A percentile compares a stretch with the other conserved stretches of the same genome.
These are phyloP conservation scores for Simalia tracyae DNA, from an alignment of 2,797 vertebrate species.

Conservation along the genomic window DNA sequence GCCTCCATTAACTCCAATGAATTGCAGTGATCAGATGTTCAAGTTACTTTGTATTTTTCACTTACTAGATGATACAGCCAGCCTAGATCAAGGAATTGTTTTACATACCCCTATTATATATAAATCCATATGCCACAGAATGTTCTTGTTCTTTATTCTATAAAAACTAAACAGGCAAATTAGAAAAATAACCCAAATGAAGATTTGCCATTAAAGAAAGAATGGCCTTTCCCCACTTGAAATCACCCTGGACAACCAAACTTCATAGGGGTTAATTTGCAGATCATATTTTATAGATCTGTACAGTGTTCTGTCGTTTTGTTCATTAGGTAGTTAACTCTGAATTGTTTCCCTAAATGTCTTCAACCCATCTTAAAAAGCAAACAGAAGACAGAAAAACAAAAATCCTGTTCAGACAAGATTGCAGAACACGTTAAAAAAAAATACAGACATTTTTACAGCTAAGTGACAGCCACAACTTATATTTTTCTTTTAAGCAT, in stretches of 20 bases:
- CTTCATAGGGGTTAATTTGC: background rate
- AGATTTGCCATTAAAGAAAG: background rate
- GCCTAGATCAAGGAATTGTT: background rate
- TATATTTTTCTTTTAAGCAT: conserved; percentile 15
- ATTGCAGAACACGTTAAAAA: background rate
- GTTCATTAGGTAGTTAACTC: background rate
- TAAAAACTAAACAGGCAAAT: background rate
- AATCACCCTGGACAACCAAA: background rate
- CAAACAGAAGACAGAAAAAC: background rate
- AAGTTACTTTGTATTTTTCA: background rate
- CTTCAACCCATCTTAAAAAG: background rate
- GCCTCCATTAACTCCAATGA: background rate
- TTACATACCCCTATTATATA: background rate
- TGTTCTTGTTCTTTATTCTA: background rate
- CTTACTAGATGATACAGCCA: background rate
- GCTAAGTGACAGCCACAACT: conserved; percentile 25
- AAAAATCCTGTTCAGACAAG: background rate
- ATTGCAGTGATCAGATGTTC: background rate
- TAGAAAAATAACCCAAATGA: background rate
- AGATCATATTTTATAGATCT: background rate
- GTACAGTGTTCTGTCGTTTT: background rate
- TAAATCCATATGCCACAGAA: background rate
- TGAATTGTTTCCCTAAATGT: background rate
- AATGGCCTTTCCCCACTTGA: background rate
- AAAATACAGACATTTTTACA: background rate